Evolutionary conservation across 1,140 invertebrate species (phyloP), one percentile per base, ranked within the genome.

Genomic region (Drosophila nigromelanica): DNA sequence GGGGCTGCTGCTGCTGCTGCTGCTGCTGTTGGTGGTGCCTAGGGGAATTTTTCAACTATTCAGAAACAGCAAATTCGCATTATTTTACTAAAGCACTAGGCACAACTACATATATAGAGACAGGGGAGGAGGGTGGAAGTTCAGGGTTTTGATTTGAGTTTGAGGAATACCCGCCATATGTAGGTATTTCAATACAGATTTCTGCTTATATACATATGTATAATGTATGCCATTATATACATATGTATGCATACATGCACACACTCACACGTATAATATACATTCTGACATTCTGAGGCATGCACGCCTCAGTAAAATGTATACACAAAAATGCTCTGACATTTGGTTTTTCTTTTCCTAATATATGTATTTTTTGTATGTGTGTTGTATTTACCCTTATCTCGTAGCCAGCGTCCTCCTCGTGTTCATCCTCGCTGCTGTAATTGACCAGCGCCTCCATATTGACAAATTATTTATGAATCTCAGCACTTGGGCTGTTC

Each of bases 391-490:
- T 91, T 91, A 91, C 91, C 73, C 91, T 81, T 59, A 89, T 83
- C 45, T 92, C 89, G 37, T 92, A 91, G 42, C 72, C 71, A 45
- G 61, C 42, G 14, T 91, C 90, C 7, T 91, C 90, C 8, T 95
- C 94, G 78, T 93, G 92, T 50, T 94, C 94, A 78, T 95, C 94
- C 70, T 95, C 94, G 78, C 94, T 95, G 42, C 94, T 94, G 78
- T 95, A 95, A 72, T 93, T 94, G 48, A 94, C 91, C 45, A 95
- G 86, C 45, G 93, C 94, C 89, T 94, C 93, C 94, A 94, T 95
- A 58, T 21, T 63, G 10, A 1, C 4, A 11, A 21, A 47, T n/a
- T 33, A 5, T 14, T 39, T 18, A 64, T 64, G 56, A 11, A 43
- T 37, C 62, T 62, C 7, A 39, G 37, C 43, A 37, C 42, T 58